phyloP scores from a whole-genome alignment of 2,797 vertebrate species.

The Scolopax rusticola region DNA sequence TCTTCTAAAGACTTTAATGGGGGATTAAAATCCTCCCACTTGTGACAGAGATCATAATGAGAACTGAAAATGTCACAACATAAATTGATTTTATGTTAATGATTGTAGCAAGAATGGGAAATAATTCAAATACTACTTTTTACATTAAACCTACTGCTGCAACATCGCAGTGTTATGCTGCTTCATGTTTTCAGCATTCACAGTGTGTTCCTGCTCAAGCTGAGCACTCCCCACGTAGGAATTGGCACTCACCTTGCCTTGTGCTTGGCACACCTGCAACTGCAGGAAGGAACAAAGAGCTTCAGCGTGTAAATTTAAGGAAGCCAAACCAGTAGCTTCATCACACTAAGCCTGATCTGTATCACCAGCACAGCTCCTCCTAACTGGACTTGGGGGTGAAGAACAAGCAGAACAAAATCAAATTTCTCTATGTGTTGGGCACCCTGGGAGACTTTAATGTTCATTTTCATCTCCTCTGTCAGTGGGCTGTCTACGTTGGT shows the following conservation, averaged over 20 bases:
- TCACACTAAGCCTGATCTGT: not conserved
- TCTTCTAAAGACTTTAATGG: conserved; percentile 56
- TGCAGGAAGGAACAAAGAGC: not conserved
- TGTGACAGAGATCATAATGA: conserved; percentile 61
- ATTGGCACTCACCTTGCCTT: not conserved
- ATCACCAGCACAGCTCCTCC: not conserved
- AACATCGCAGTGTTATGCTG: not conserved
- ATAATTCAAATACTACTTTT: conserved; percentile 24
- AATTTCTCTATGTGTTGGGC: not conserved
- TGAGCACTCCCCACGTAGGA: not conserved
- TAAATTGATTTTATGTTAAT: conserved; percentile 73
- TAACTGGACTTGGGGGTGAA: not conserved
- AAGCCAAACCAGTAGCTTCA: not conserved
- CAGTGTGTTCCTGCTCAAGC: fast-evolving
- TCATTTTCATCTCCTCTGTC: not conserved
- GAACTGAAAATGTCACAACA: conserved; percentile 72
- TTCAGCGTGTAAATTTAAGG: not conserved
- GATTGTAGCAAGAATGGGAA: conserved; percentile 37
- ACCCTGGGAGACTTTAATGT: not conserved
- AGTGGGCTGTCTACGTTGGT: not conserved
- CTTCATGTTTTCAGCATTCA: not conserved
- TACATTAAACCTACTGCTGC: not conserved
- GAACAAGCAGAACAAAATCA: not conserved
- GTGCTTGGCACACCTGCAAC: not conserved
- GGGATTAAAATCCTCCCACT: conserved; percentile 60